Evolutionary conservation across 2,113 vertebrate species (phyloP), one percentile per base, ranked within the genome.

Genomic region (Onychostruthus taczanowskii): DNA sequence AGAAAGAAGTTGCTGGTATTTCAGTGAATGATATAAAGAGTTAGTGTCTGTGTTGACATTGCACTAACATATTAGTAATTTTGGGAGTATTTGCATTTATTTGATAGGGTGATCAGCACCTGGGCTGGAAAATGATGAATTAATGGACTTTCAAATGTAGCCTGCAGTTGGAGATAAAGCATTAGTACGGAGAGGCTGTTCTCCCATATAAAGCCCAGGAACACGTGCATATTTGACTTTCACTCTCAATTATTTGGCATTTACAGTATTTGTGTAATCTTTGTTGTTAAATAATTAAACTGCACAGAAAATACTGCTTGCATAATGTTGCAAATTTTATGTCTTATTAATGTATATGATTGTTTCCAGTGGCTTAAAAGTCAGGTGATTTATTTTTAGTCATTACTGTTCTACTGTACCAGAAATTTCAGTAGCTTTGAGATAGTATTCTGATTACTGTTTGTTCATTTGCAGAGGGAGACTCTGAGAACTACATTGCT

Each of bases 401-500:
- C 58, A 35, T 93, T 88, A 46, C 9, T 41, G 11, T 92, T 91
- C 61, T 7, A 10, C 44, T 85, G 55, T 83, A 66, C 30, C 47
- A n/a, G 9, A 81, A 91, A 67, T 73, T 84, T 76, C 39, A 35
- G 9, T 67, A 89, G 44, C 35, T 90, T 84, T 78, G 72, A 81
- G 80, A 33, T 49, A 17, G 27, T 62, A 4, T 89, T 91, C 56
- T 97, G 90, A 85, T 95, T 96, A 27, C 70, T 96, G 15, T 90
- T 96, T 46, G 3, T 83, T 96, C 64, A 50, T 95, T 98, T 94
- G 85, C 96, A 99, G 99, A 99, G 82, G 99, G 99, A 88, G 99
- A 99, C 93, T 98, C 99, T n/a, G 98, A 99, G 91, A 99, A 99
- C 98, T 99, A 99, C 98, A 97, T 99, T 97, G 98, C 99, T 26